phyloP scores from a whole-genome alignment of 2,888 invertebrate species.

The Nudaria mundana region DNA sequence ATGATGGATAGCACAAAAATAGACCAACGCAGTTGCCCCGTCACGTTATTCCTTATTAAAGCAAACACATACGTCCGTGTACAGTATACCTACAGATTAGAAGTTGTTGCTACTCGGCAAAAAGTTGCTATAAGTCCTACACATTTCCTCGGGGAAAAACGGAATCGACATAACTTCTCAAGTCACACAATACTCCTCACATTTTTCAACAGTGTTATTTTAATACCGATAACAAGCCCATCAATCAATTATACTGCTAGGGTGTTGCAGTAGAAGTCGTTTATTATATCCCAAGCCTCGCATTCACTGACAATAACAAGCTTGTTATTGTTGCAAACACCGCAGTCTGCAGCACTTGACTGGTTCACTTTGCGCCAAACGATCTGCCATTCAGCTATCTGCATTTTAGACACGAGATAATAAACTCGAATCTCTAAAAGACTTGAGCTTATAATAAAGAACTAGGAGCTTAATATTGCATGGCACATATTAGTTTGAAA shows the following conservation, averaged over 20 bases:
- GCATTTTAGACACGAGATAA: slow-evolving; percentile 40
- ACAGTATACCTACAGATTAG: too few species aligned
- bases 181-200: too few species aligned
- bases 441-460: too few species aligned
- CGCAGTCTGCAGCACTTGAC: slow-evolving; percentile 30
- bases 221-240: too few species aligned
- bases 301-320: slow-evolving; percentile 35
- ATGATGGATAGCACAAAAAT: slow-evolving; percentile 22
- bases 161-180: too few species aligned
- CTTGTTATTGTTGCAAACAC: slow-evolving; percentile 38
- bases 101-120: too few species aligned
- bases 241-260: slow-evolving; percentile 1
- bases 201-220: too few species aligned
- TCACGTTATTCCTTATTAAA: not conserved
- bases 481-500: not conserved
- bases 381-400: slow-evolving; percentile 52
- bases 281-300: slow-evolving; percentile 29
- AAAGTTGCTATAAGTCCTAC: too few species aligned
- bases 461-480: too few species aligned
- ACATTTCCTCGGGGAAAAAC: too few species aligned
- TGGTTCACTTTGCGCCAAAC: slow-evolving; percentile 28
- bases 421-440: too few species aligned
- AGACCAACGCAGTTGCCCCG: slow-evolving; percentile 6
- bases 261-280: slow-evolving; percentile 11
- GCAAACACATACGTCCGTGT: too few species aligned